Evolutionary conservation across 2,113 vertebrate species (phyloP).

Genomic region (Tamias sibiricus): DNA sequence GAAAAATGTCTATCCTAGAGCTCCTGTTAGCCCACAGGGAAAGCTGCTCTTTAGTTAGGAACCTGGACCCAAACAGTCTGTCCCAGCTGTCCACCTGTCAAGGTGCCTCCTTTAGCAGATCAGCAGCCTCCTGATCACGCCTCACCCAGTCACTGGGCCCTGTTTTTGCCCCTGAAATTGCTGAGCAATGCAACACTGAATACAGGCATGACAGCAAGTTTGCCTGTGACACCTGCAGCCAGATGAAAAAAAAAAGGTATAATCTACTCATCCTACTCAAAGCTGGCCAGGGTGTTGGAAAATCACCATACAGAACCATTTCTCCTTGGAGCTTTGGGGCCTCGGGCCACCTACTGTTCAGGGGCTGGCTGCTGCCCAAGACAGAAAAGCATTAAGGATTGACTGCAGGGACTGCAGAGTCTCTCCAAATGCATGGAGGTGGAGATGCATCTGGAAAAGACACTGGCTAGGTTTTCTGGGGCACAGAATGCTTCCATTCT

Average conservation of each 20-base stretch:
- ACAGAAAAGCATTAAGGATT: neutral
- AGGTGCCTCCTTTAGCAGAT: neutral
- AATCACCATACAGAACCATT: neutral
- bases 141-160: neutral
- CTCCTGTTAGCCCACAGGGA: neutral
- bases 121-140: neutral
- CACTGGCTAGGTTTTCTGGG: neutral
- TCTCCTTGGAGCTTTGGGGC: neutral
- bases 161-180: neutral
- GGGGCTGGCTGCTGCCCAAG: neutral
- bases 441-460: too few relatives aligned
- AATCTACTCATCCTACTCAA: neutral
- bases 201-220: neutral
- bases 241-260: neutral
- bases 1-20: neutral
- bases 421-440: neutral
- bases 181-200: neutral
- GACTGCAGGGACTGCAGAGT: neutral
- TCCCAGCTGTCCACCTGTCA: neutral
- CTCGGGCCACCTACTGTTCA: neutral
- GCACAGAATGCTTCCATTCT: neutral
- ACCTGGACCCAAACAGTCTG: neutral
- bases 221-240: too few relatives aligned
- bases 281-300: neutral
- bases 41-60: neutral